Base-by-base conservation (phyloP, 2,888 invertebrate species). In the Pristionchus maxplancki region DNA sequence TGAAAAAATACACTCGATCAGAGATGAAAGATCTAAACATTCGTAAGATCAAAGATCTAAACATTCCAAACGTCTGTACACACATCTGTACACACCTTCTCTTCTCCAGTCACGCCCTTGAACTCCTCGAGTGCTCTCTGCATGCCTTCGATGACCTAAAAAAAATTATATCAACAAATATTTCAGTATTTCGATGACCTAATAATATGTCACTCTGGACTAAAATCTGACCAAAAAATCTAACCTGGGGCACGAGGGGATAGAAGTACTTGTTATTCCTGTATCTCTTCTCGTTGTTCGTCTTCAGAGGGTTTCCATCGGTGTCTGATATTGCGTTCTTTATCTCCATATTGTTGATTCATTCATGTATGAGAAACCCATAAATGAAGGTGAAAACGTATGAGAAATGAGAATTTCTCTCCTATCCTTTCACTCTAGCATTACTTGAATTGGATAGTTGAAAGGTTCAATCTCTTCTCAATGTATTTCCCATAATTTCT, bases 231-330 rank as follows among this genome's bases (percentile, higher is more conserved):
- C n/a, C n/a, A n/a, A n/a, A n/a, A n/a, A n/a, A n/a, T n/a, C n/a
- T 71, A 0, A 92, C 90, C 83, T 94, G 93, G 58, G 90, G 89
- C 31, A 93, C 89, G 67, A 93, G 91, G 53, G 94, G 94, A 89
- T 92, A 94, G 91, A 93, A 94, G 90, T 93, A 93, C 85, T 91
- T 91, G 91, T 93, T 92, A 89, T 93, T 91, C 81, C 87, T 90
- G 90, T 93, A 94, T 83, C 91, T 91, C 91, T 95, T 95, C 50
- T 95, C 95, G 87, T 94, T 93, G 90, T 93, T 94, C 50, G 95
- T 92, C 20, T 95, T 94, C 50, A 93, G 90, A 6, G 95, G 94
- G 62, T 94, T 91, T 67, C 95, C 95, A 71, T 94, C 90, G 20
- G 94, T 91, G 91, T 95, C 95, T 95, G 92, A 89, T 94, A 93